These are phyloP conservation scores for Arothron firmamentum DNA, from an alignment of 2,113 vertebrate genomes.

Conservation along the genomic window DNA sequence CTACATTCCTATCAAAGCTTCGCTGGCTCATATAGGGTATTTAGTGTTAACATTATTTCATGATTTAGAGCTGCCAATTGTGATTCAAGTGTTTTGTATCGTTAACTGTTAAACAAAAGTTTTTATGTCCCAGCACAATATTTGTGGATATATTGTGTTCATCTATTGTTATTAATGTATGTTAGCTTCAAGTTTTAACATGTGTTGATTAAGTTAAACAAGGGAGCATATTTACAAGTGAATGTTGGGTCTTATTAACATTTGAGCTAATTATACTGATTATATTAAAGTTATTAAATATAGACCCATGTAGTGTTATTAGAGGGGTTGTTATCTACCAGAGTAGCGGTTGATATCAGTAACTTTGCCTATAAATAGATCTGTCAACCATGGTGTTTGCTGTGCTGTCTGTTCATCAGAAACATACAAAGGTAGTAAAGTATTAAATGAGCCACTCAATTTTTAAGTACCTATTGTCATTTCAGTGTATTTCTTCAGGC, in stretches of 20 bases:
- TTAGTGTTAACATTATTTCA: too few species aligned
- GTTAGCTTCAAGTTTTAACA: background rate
- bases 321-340: background rate
- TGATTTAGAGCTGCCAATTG: too few species aligned
- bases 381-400: background rate
- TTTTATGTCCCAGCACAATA: background rate
- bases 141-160: background rate
- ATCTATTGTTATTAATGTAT: too few species aligned
- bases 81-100: too few species aligned
- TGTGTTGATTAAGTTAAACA: too few species aligned
- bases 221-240: background rate
- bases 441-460: background rate
- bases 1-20: too few species aligned
- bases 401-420: background rate
- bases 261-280: background rate
- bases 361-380: too few species aligned
- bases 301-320: background rate
- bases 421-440: background rate
- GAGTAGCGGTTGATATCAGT: background rate
- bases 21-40: too few species aligned
- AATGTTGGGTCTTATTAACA: background rate
- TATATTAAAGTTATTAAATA: background rate
- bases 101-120: background rate
- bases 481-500: background rate
- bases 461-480: background rate